These are phyloP conservation scores for Zygaena filipendulae DNA, from an alignment of 2,888 invertebrate species.

Conservation along the genomic window DNA sequence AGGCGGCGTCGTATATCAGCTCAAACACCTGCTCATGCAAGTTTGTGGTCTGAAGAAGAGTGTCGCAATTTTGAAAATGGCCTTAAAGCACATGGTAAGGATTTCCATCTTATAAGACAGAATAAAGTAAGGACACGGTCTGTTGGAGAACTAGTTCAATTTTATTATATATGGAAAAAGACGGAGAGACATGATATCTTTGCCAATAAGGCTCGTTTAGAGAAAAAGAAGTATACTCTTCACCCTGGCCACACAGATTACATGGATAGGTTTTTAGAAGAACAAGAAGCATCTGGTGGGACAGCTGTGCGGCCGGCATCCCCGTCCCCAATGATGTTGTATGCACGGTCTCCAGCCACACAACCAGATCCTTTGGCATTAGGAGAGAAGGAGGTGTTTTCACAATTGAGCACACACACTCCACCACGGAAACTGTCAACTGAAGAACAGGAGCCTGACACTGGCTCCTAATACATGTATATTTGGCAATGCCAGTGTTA, in stretches of 20 bases:
- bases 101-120: conserved; percentile 94
- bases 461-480: conserved; percentile 50
- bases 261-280: conserved; percentile 92
- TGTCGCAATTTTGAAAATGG: conserved; percentile 97
- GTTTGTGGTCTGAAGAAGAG: conserved; percentile 97
- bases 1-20: conserved; percentile 81
- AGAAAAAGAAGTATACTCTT: conserved; percentile 92
- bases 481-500: conserved; percentile 30
- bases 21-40: conserved; percentile 76
- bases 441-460: conserved; percentile 53
- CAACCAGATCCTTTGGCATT: conserved; percentile 58
- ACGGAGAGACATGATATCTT: conserved; percentile 95
- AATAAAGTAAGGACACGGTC: conserved; percentile 94
- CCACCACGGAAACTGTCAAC: conserved; percentile 45
- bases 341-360: conserved; percentile 40
- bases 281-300: conserved; percentile 81
- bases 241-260: conserved; percentile 95
- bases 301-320: conserved; percentile 66
- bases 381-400: conserved; percentile 61
- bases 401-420: conserved; percentile 48
- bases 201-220: conserved; percentile 87
- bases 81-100: conserved; percentile 92
- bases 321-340: conserved; percentile 72
- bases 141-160: conserved; percentile 96
- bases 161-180: conserved; percentile 98